Evolutionary conservation across 35 echinoderm and acorn worm genomes (phyloP), one percentile per base, ranked within the genome.

Genomic region (Diadema setosum): DNA sequence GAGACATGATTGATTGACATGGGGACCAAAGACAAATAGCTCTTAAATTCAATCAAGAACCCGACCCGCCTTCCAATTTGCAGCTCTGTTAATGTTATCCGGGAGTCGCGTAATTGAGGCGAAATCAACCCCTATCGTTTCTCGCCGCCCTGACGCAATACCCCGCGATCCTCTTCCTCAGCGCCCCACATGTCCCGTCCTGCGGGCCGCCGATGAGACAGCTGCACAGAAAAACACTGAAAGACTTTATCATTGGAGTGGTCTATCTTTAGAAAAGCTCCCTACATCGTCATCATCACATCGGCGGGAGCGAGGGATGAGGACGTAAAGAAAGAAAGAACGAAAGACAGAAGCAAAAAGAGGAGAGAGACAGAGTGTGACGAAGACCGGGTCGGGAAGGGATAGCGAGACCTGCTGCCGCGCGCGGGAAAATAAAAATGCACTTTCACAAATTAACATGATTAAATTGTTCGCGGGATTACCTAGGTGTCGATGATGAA

Each of bases 361-460:
- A 29, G 21, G 63, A 33, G 63, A 67, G 30, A 27, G 63, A 33
- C 27, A 67, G 30, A 67, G 63, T 30, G 58, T 24, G 58, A 63
- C 6, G 31, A 5, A 63, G n/a, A 5, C n/a, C 58, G 58, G 5
- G 25, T n/a, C n/a, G n/a, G n/a, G n/a, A n/a, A n/a, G n/a, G n/a
- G n/a, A n/a, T n/a, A n/a, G n/a, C n/a, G n/a, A n/a, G n/a, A n/a
- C 20, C 63, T 67, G 27, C 27, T 67, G 63, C 37, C 63, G 63
- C 73, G 36, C 37, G 35, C 73, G 73, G 24, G 73, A 78, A 78
- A 78, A 78, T 78, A 78, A 78, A 78, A 78, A 78, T 78, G 73
- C 73, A 78, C 73, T 78, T 78, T 78, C 73, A 36, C 73, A 78
- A 78, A 78, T 78, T 78, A 78, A 78, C 73, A 78, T 78, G 73